Base-by-base conservation (phyloP, 2,888 invertebrate species). In the Lasius fuliginosus region DNA sequence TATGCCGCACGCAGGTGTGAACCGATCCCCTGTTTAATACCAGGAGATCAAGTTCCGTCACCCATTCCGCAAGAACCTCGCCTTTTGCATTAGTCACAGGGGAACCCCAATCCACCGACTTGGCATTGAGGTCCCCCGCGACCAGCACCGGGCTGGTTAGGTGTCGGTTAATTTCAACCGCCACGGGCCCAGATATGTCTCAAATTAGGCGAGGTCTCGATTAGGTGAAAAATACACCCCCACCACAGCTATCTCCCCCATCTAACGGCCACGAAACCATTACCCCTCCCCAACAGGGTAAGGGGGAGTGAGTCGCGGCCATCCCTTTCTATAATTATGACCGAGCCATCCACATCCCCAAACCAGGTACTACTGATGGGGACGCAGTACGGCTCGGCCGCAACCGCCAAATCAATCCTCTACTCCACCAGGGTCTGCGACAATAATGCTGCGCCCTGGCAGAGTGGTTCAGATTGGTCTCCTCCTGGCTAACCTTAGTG, bases 111-210 rank as follows among this genome's bases (percentile, higher is more conserved):
- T 33, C 60, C 27, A 30, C n/a, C 0, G 84, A 36, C 5, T 84
- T 49, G 8, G 84, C 56, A 46, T 74, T 84, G 8, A 84, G 67
- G 12, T 84, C 68, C 36, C 84, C 79, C 68, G 79, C 33, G 36
- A 79, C 67, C 40, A 84, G 30, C 2, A 74, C 49, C 40, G 53
- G 68, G 30, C 79, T 42, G 15, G 77, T 11, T 11, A n/a, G 42
- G 18, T 27, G 15, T 5, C 40, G 15, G 9, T 6, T 23, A 33
- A 84, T 5, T 40, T 67, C 64, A 5, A 27, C 27, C 12, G 53
- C 58, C 15, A 84, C 12, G 40, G 64, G 65, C 27, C 65, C 71
- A 84, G 27, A 23, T 23, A 77, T 23, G 23, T 0, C 33, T 46
- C 1, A 0, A 46, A 12, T 15, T 46, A 1, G 15, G 46, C 12